A percentile compares a stretch with the other conserved stretches of the same genome.
phyloP scores from a whole-genome alignment of 2,113 vertebrate genomes.

The Lophius piscatorius region DNA sequence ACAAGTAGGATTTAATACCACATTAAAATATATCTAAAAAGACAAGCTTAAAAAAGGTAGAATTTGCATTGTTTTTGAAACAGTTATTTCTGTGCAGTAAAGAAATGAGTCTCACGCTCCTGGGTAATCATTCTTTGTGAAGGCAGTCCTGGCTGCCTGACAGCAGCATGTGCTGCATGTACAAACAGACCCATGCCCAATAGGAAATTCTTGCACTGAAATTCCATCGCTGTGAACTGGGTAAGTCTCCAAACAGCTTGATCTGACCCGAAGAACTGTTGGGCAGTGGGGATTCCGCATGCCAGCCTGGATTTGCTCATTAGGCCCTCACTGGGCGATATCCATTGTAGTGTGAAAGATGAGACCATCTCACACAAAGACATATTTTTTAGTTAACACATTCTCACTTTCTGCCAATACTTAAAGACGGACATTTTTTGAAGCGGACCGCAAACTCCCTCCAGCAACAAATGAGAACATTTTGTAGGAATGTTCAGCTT shows the following conservation, averaged over 20 bases:
- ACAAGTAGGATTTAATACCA: too few species aligned
- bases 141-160: constrained; percentile 34
- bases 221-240: constrained; percentile 44
- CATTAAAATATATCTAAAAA: too few species aligned
- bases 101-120: too few species aligned
- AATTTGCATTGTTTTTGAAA: too few species aligned
- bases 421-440: constrained; percentile 55
- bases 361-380: constrained; percentile 47
- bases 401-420: constrained; percentile 47
- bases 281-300: constrained; percentile 32
- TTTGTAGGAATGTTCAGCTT: constrained; percentile 31
- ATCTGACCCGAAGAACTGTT: constrained; percentile 41
- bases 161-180: constrained; percentile 52
- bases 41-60: too few species aligned
- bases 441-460: constrained; percentile 32
- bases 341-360: constrained; percentile 30
- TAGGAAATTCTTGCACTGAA: constrained; percentile 66
- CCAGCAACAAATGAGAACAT: constrained; percentile 45
- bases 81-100: too few species aligned
- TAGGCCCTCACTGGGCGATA: too few species aligned
- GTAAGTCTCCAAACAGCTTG: constrained; percentile 34
- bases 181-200: constrained; percentile 39
- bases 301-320: constrained; percentile 38
- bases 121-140: too few species aligned
- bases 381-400: constrained; percentile 30